Evolutionary conservation across 2,888 invertebrate genomes (phyloP), one percentile per base, ranked within the genome.

Genomic region (Polietes domitor): DNA sequence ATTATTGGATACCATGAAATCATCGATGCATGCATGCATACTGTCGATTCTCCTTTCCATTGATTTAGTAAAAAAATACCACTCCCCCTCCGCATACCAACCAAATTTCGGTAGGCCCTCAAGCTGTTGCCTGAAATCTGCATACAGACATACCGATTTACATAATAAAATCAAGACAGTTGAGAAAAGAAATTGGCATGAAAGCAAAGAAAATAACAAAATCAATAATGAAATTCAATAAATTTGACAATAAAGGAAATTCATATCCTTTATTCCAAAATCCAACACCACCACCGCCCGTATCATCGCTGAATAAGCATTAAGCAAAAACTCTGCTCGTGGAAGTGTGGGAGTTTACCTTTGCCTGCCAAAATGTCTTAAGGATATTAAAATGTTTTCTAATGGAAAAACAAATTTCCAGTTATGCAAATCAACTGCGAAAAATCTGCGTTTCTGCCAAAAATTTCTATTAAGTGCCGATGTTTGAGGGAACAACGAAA

Each of bases 191-290:
- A 58, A 55, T 41, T 43, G 61, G 61, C 61, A 61, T 1, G 0
- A 2, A 1, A 17, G 15, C 9, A 43, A 21, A 43, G 21, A 19
- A 65, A 37, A 37, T 12, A 15, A 21, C 5, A 50, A 37, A 58
- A 55, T 32, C 37, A 75, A 70, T 58, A 80, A 80, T 68, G 26
- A 58, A 17, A 55, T 19, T 73, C 61, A 76, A 81, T 68, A 75
- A 32, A 73, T 81, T 76, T n/a, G 68, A 32, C 78, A 79, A 68
- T 76, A 78, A 53, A 84, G 84, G 76, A 84, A 84, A 84, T 76
- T 84, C 76, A 81, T 84, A 84, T 84, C 84, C 84, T 84, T 73
- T 63, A 61, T 78, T 84, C 43, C 72, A 53, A 76, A 71, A 32
- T 32, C 32, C 6, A n/a, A 10, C 37, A 37, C 12, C 37, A 68